Evolutionary conservation across 2,797 vertebrate genomes (phyloP).

Genomic region (Silurus lanzhouensis): DNA sequence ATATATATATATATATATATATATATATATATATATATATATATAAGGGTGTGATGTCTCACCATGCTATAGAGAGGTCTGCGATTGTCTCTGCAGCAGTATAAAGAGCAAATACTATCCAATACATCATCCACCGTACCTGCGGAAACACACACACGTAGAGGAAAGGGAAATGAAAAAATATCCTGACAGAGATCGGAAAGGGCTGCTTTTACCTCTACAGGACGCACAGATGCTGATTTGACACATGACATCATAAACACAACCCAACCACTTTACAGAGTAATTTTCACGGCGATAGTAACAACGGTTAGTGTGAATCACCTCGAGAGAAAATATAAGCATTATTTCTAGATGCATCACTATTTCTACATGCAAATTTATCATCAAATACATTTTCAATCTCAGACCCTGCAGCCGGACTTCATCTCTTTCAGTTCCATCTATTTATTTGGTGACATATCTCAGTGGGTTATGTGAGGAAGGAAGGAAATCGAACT

Average conservation of each 20-base stretch:
- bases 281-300: background rate
- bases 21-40: background rate
- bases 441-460: background rate
- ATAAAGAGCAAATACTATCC: slow-evolving; percentile 88
- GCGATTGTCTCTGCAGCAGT: slow-evolving; percentile 81
- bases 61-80: slow-evolving; percentile 84
- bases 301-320: background rate
- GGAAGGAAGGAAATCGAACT: slow-evolving; percentile 56
- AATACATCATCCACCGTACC: slow-evolving; percentile 93
- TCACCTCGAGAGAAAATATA: background rate
- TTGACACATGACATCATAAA: background rate
- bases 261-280: background rate
- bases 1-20: background rate
- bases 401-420: background rate
- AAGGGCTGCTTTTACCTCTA: background rate
- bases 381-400: too few species aligned
- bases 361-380: background rate
- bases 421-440: background rate
- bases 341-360: background rate
- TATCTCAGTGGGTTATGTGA: background rate
- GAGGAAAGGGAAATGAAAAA: slow-evolving; percentile 1
- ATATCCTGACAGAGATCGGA: background rate
- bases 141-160: slow-evolving; percentile 53
- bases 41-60: slow-evolving; percentile 57
- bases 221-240: background rate